Conservation (phyloP, 2,888 invertebrate genomes). For the Thysanoteuthis rhombus region DNA sequence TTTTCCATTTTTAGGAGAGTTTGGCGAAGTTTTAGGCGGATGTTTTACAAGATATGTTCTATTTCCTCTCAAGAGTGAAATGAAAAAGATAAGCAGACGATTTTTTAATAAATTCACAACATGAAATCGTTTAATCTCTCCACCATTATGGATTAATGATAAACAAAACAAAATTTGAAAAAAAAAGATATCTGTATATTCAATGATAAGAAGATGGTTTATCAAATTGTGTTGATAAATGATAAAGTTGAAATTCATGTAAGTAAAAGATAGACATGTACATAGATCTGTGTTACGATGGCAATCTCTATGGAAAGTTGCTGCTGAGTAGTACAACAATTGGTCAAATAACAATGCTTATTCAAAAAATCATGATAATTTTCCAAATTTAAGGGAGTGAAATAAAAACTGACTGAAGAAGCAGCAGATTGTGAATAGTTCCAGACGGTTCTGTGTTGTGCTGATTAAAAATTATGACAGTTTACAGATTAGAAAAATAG, state of each 20-base stretch:
- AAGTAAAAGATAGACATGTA: background rate
- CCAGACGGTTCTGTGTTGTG: too few relatives aligned
- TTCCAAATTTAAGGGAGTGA: too few relatives aligned
- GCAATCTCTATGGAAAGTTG: background rate
- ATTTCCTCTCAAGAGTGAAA: background rate
- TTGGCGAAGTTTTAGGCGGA: too few relatives aligned
- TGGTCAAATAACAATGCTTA: too few relatives aligned
- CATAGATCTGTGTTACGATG: background rate
- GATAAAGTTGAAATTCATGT: background rate
- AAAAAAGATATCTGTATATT: background rate
- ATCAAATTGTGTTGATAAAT: background rate
- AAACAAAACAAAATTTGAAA: background rate
- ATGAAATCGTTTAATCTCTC: background rate
- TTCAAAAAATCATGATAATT: too few relatives aligned
- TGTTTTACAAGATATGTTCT: too few relatives aligned
- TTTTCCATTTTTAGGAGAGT: too few relatives aligned
- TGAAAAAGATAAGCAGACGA: too few relatives aligned
- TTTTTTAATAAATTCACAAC: background rate
- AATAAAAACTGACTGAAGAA: too few relatives aligned
- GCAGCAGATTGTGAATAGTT: too few relatives aligned
- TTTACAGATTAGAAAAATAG: too few relatives aligned
- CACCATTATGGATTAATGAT: background rate
- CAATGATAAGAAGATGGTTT: background rate
- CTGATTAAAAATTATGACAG: too few relatives aligned
- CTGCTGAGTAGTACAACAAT: background rate